phyloP scores from a whole-genome alignment of 1,140 invertebrate genomes.

The Cheumatopsyche charites region DNA sequence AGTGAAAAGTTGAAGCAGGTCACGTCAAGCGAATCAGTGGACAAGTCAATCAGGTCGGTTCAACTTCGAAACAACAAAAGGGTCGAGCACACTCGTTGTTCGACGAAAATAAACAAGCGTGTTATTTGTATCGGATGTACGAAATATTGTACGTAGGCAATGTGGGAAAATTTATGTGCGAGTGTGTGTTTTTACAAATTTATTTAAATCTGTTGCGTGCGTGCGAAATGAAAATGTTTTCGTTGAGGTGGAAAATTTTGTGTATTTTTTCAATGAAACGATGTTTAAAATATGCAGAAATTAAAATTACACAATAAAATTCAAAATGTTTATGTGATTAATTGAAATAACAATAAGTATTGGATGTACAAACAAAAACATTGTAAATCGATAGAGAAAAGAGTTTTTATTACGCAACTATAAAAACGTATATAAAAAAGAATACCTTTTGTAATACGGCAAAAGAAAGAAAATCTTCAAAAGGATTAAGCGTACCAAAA shows the following conservation, averaged over 20 bases:
- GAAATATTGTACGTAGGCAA: no score
- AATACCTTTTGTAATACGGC: not conserved
- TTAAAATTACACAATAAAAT: no score
- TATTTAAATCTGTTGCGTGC: no score
- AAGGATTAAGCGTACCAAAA: slow-evolving; percentile 39
- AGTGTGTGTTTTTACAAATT: no score
- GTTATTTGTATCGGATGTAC: not conserved
- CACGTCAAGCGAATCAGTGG: slow-evolving; percentile 31
- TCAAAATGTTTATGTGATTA: no score
- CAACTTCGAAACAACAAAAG: slow-evolving; percentile 19
- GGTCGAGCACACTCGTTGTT: not conserved
- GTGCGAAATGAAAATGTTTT: no score
- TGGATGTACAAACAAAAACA: slow-evolving; percentile 4
- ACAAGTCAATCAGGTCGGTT: slow-evolving; percentile 25
- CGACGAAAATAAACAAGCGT: slow-evolving; percentile 12
- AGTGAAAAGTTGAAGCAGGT: slow-evolving; percentile 13
- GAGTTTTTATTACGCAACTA: no score
- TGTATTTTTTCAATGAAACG: no score
- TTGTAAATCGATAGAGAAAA: not conserved
- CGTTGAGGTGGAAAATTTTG: no score
- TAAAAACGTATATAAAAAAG: not conserved
- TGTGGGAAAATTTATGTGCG: no score
- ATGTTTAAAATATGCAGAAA: no score
- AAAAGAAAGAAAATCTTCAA: slow-evolving; percentile 34
- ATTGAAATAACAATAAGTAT: no score